Evolutionary conservation across 1,140 invertebrate genomes (phyloP).

Genomic region (Pseudomyrmex concolor): DNA sequence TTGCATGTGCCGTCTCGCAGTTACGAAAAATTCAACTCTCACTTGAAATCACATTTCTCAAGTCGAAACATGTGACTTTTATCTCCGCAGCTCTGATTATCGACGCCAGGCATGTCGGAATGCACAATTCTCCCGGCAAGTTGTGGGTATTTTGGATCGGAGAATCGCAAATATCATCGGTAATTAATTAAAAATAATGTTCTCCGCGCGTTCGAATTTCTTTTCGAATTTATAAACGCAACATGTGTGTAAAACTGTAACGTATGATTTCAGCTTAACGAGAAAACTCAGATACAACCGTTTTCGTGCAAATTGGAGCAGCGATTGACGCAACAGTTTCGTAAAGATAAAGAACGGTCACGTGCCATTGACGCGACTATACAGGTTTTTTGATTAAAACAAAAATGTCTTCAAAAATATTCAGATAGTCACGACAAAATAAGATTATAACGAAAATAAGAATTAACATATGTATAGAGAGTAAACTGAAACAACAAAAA

Average conservation of each 20-base stretch:
- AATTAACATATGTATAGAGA: constrained; percentile 36
- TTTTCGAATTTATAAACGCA: not conserved
- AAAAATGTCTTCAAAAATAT: constrained; percentile 28
- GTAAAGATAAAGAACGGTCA: constrained; percentile 44
- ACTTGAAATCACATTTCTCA: not conserved
- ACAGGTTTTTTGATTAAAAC: constrained; percentile 60
- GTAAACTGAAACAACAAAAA: constrained; percentile 33
- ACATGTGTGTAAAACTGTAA: not conserved
- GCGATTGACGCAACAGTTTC: constrained; percentile 59
- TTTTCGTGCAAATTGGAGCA: constrained; percentile 67
- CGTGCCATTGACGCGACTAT: constrained; percentile 63
- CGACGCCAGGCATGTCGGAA: constrained; percentile 75
- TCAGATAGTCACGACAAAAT: constrained; percentile 1
- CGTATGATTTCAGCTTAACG: constrained; percentile 65
- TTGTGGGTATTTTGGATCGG: constrained; percentile 80
- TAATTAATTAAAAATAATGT: constrained; percentile 56
- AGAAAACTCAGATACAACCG: constrained; percentile 69
- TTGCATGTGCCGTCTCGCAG: too few species aligned
- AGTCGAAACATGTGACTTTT: not conserved
- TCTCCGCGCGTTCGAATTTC: too few species aligned
- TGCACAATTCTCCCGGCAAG: constrained; percentile 68
- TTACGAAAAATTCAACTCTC: not conserved
- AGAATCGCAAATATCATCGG: constrained; percentile 78
- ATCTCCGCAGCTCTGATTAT: constrained; percentile 72
- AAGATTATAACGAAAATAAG: constrained; percentile 34